Evolutionary conservation across 1,140 invertebrate species (phyloP).

Genomic region (Trachymyrmex septentrionalis): DNA sequence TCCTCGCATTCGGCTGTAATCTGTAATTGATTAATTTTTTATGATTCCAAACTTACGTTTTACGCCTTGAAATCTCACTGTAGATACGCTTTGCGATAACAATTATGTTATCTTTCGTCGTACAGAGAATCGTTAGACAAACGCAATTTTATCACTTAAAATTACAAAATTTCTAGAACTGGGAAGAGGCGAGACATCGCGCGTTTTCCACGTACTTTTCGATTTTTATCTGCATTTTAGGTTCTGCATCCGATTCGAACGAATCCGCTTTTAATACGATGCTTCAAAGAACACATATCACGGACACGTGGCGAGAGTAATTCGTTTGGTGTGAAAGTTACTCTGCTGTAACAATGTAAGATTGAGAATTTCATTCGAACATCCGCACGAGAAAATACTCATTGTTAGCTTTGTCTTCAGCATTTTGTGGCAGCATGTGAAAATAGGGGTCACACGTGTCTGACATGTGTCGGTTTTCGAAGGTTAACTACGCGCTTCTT

Average conservation of each 20-base stretch:
- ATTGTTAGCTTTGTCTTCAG: neutral
- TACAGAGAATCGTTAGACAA: neutral
- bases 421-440: too few relatives aligned
- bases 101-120: neutral
- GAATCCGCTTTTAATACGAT: neutral
- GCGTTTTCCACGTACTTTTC: neutral
- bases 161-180: neutral
- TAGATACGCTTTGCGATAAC: too few relatives aligned
- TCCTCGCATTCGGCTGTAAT: too few relatives aligned
- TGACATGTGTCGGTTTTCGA: neutral
- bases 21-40: too few relatives aligned
- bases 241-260: neutral
- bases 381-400: neutral
- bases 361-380: neutral
- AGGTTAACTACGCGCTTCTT: neutral
- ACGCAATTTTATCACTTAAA: neutral
- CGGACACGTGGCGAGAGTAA: neutral
- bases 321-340: neutral
- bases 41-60: too few relatives aligned
- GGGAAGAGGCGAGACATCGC: neutral
- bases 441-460: neutral
- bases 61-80: too few relatives aligned
- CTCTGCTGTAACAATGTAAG: neutral
- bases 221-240: neutral
- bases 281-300: neutral